Evolutionary conservation across 2,113 vertebrate genomes (phyloP).

Genomic region (Tachuris rubrigastra): DNA sequence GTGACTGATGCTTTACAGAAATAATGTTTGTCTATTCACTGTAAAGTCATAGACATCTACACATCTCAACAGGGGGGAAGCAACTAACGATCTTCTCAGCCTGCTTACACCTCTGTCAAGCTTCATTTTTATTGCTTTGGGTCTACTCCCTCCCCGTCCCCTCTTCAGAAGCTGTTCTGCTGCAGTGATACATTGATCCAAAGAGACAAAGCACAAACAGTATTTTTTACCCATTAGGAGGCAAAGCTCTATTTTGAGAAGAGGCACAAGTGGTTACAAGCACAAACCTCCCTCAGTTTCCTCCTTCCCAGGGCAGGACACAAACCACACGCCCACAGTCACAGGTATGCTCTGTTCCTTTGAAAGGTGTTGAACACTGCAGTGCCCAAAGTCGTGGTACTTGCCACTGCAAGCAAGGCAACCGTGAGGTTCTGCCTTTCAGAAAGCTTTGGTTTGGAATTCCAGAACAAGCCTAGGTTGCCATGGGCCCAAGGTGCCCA

Average conservation of each 20-base stretch:
- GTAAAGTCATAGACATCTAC: neutral
- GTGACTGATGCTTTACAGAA: neutral
- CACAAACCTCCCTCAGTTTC: fast-evolving
- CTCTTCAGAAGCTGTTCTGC: neutral
- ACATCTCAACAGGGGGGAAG: neutral
- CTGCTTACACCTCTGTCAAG: neutral
- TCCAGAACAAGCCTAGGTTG: neutral
- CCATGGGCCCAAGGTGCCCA: neutral
- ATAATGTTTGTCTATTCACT: neutral
- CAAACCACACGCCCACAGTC: neutral
- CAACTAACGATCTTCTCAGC: neutral
- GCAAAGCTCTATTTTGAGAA: neutral
- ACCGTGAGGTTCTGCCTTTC: fast-evolving
- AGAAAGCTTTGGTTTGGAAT: neutral
- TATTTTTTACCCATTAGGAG: neutral
- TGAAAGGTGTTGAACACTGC: fast-evolving
- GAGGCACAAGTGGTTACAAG: fast-evolving
- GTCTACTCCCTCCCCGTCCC: fast-evolving
- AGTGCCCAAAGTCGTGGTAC: fast-evolving
- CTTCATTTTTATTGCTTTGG: neutral
- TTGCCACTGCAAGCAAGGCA: neutral
- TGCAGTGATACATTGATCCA: neutral
- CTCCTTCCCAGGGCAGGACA: neutral
- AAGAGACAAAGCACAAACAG: neutral
- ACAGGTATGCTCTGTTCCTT: neutral